Percentiles rank a stretch among this genome's conserved stretches.
phyloP scores from a whole-genome alignment of 2,888 invertebrate genomes.

The Mongoloraphidia duomilia region DNA sequence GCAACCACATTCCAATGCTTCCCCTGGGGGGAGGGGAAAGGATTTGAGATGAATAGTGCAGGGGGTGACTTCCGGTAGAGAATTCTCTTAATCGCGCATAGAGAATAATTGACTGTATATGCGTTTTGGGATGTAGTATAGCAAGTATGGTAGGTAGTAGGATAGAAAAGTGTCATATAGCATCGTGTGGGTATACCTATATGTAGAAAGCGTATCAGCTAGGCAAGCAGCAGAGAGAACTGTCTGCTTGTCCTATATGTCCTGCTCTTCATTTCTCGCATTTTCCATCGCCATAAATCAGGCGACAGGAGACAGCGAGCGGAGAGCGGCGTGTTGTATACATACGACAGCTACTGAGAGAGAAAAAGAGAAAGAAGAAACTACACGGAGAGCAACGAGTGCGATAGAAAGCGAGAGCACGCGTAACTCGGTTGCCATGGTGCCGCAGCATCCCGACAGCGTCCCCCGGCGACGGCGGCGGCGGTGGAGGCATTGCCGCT shows the following conservation, averaged over 20 bases:
- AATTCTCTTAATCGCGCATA: too few relatives aligned
- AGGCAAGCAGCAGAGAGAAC: neutral
- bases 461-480: slow-evolving; percentile 6
- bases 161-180: neutral
- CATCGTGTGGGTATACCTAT: neutral
- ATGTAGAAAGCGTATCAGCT: neutral
- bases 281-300: slow-evolving; percentile 37
- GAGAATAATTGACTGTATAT: too few relatives aligned
- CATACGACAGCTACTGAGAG: neutral
- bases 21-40: too few relatives aligned
- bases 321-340: neutral
- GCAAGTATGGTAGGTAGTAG: too few relatives aligned
- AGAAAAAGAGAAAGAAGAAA: neutral
- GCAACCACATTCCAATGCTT: too few relatives aligned
- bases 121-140: too few relatives aligned
- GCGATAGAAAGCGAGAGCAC: slow-evolving; percentile 22
- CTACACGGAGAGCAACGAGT: slow-evolving; percentile 16
- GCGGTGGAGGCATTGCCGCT: neutral
- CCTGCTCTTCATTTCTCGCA: slow-evolving; percentile 37
- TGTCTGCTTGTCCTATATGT: slow-evolving; percentile 13
- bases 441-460: slow-evolving; percentile 30
- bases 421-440: slow-evolving; percentile 28
- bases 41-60: too few relatives aligned
- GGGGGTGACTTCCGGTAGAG: too few relatives aligned
- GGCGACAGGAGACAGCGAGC: slow-evolving; percentile 31